phyloP scores from a whole-genome alignment of 1,140 invertebrate species.

The Brachionus calyciflorus region DNA sequence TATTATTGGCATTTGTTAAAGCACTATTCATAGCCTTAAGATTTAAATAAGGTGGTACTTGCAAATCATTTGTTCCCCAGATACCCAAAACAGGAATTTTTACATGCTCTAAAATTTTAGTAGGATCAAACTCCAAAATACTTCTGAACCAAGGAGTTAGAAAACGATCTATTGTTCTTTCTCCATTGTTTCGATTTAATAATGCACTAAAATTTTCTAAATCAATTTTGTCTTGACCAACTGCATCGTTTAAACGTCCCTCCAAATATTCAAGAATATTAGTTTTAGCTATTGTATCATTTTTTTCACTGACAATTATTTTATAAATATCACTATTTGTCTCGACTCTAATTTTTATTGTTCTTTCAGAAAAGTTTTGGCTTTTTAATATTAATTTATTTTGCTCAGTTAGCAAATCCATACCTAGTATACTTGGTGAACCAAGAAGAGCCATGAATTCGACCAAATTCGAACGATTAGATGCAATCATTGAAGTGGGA shows the following conservation, averaged over 20 bases:
- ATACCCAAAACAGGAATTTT: not conserved
- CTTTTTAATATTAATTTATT: not conserved
- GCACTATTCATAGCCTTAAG: not conserved
- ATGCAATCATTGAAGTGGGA: not conserved
- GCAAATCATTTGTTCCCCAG: not conserved
- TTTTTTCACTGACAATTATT: not conserved
- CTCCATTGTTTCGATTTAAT: not conserved
- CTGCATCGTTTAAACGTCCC: not conserved
- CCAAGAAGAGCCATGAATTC: not conserved
- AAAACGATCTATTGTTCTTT: not conserved
- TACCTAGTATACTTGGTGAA: not conserved
- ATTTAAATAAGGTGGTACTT: not conserved
- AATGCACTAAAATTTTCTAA: too few species aligned
- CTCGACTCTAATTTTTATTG: not conserved
- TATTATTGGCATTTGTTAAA: not conserved
- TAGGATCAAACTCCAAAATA: not conserved
- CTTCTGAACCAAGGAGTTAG: constrained; percentile 4
- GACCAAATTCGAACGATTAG: not conserved
- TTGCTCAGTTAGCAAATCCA: not conserved
- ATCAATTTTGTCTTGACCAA: constrained; percentile 13
- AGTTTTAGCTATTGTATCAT: not conserved
- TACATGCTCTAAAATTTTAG: not conserved
- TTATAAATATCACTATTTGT: not conserved
- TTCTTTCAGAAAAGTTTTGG: not conserved
- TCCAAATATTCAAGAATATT: not conserved